Conservation (phyloP, 2,797 vertebrate species). For the Sebastes nivosus region DNA sequence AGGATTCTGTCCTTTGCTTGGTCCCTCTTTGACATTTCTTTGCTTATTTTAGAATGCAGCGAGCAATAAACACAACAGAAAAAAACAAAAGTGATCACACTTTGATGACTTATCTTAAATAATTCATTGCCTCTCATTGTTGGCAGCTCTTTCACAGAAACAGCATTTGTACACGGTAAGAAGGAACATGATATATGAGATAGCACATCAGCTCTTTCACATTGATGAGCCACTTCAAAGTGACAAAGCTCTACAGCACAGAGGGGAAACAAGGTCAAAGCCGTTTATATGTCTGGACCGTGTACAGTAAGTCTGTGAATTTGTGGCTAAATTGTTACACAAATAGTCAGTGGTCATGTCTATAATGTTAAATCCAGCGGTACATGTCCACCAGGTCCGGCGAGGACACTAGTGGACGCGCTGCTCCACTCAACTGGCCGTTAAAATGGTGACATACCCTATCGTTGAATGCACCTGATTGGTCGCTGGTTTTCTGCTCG, state of each 20-base stretch:
- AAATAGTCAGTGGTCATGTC: too few relatives aligned
- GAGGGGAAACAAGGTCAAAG: background rate
- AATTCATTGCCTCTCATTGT: slow-evolving; percentile 18
- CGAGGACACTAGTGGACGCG: background rate
- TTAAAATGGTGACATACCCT: background rate
- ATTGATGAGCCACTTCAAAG: background rate
- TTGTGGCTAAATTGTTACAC: too few relatives aligned
- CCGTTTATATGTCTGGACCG: too few relatives aligned
- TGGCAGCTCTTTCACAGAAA: background rate
- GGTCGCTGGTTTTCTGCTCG: background rate
- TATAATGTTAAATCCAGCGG: too few relatives aligned
- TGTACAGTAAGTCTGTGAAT: too few relatives aligned
- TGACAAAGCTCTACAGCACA: background rate
- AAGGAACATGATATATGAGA: background rate
- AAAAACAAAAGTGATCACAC: slow-evolving; percentile 5
- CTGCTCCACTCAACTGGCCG: background rate
- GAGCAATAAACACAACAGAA: background rate
- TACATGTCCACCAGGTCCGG: background rate
- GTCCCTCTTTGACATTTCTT: slow-evolving; percentile 34
- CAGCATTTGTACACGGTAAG: background rate
- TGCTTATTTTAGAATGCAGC: background rate
- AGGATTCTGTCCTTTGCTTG: slow-evolving; percentile 35
- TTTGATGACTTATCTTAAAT: slow-evolving; percentile 28
- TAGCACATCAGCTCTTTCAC: background rate
- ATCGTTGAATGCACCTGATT: background rate